These are phyloP conservation scores for Metopolophium dirhodum DNA, from an alignment of 1,140 invertebrate species.

Conservation along the genomic window DNA sequence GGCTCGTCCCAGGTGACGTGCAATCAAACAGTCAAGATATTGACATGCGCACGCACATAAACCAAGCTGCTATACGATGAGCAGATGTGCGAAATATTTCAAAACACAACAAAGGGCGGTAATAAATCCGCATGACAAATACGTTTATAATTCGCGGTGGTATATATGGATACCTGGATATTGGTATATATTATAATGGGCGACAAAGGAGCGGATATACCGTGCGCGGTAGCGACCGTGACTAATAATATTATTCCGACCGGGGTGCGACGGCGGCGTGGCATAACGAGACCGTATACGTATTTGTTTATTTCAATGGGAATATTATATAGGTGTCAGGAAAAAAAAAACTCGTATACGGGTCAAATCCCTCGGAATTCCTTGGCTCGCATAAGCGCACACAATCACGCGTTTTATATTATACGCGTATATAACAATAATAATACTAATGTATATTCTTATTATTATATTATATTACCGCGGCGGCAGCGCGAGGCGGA, in stretches of 20 bases:
- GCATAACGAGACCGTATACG: slow-evolving; percentile 12
- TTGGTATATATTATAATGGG: not conserved
- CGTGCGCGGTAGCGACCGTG: slow-evolving; percentile 29
- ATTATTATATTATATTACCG: not conserved
- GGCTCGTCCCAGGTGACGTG: not conserved
- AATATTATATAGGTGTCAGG: slow-evolving; percentile 36
- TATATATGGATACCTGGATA: not conserved
- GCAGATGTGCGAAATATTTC: slow-evolving; percentile 50
- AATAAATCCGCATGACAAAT: slow-evolving; percentile 55
- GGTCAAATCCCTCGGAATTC: slow-evolving; percentile 54
- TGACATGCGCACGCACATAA: not conserved
- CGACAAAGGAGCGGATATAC: slow-evolving; percentile 48
- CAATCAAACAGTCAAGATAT: not conserved
- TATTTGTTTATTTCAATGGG: slow-evolving; percentile 47
- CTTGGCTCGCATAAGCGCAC: not conserved
- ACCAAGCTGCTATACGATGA: not conserved
- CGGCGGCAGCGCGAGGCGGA: not conserved
- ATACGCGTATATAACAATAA: not conserved
- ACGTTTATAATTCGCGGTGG: slow-evolving; percentile 47
- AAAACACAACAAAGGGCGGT: not conserved
- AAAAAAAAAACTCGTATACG: slow-evolving; percentile 43
- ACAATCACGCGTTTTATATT: not conserved
- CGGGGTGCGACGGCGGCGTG: not conserved
- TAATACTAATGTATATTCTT: not conserved
- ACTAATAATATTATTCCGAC: slow-evolving; percentile 54